phyloP scores from a whole-genome alignment of 2,888 invertebrate species.

The Lissocephala sabroskyi region DNA sequence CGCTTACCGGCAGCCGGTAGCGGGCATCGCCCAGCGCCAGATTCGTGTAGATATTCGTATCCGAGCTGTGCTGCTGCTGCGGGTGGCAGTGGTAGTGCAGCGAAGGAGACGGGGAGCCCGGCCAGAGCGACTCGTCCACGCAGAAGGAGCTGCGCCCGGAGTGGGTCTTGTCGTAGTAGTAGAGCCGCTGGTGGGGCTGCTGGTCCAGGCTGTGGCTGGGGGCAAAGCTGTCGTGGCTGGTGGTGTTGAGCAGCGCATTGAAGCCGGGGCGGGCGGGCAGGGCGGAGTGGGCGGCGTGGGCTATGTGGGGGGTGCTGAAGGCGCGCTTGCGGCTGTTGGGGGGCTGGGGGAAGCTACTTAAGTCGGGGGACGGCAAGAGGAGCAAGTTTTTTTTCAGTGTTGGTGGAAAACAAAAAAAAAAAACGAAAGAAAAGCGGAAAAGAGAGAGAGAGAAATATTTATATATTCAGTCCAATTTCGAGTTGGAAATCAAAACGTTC shows the following conservation, averaged over 20 bases:
- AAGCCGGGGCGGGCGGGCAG: slow-evolving; percentile 11
- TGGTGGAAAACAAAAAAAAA: slow-evolving; percentile 9
- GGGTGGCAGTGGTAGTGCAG: no score
- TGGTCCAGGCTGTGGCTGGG: neutral
- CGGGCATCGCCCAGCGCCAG: slow-evolving; percentile 50
- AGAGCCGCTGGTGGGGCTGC: slow-evolving; percentile 28
- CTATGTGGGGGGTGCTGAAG: slow-evolving; percentile 66
- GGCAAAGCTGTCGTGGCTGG: slow-evolving; percentile 8
- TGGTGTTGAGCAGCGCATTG: slow-evolving; percentile 10
- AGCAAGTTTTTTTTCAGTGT: no score
- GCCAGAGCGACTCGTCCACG: slow-evolving; percentile 58
- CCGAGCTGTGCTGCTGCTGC: slow-evolving; percentile 27
- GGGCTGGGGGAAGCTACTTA: slow-evolving; percentile 7
- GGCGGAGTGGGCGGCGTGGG: no score
- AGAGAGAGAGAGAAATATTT: neutral
- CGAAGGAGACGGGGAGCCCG: slow-evolving; percentile 20
- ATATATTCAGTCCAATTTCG: no score
- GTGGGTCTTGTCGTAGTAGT: slow-evolving; percentile 49
- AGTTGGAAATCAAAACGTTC: no score
- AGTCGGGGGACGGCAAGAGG: slow-evolving; percentile 7
- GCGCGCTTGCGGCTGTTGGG: slow-evolving; percentile 58
- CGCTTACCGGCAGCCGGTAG: slow-evolving; percentile 29
- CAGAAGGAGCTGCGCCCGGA: slow-evolving; percentile 65
- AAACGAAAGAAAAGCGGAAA: neutral
- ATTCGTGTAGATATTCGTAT: slow-evolving; percentile 53